Evolutionary conservation across 1,140 invertebrate genomes (phyloP).

Genomic region (Trichonephila inaurata): DNA sequence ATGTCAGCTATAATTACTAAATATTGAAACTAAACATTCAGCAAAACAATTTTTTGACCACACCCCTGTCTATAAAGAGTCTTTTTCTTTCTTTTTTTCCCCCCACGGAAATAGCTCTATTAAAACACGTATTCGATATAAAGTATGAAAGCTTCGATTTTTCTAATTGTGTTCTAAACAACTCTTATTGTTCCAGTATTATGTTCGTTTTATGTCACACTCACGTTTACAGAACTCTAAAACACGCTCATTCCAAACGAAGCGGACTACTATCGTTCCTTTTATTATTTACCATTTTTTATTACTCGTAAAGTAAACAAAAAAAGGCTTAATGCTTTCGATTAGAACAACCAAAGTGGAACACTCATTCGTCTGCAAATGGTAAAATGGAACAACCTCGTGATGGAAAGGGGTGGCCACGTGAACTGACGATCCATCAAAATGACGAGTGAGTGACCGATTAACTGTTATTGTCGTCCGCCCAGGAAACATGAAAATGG

Average conservation of each 20-base stretch:
- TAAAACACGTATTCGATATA: no score
- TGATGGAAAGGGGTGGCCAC: neutral
- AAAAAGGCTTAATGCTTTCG: neutral
- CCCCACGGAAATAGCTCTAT: no score
- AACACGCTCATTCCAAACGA: no score
- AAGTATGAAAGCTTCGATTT: no score
- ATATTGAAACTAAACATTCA: no score
- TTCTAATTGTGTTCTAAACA: no score
- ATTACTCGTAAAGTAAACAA: neutral
- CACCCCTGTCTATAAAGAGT: no score
- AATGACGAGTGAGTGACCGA: conserved; percentile 42
- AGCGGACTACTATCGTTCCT: neutral
- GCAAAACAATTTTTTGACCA: no score
- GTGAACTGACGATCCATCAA: conserved; percentile 48
- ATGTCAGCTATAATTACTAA: no score
- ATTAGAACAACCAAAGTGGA: neutral
- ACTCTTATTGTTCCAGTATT: no score
- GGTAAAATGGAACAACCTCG: neutral
- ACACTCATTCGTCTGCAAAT: neutral
- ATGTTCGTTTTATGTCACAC: no score
- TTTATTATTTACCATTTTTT: neutral
- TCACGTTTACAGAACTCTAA: neutral
- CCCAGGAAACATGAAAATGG: conserved; percentile 51
- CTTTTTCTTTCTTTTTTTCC: no score
- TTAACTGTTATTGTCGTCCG: conserved; percentile 48